phyloP scores from a whole-genome alignment of 37 sponge, comb jelly and placozoan species.

The Aphrocallistes beatrix region DNA sequence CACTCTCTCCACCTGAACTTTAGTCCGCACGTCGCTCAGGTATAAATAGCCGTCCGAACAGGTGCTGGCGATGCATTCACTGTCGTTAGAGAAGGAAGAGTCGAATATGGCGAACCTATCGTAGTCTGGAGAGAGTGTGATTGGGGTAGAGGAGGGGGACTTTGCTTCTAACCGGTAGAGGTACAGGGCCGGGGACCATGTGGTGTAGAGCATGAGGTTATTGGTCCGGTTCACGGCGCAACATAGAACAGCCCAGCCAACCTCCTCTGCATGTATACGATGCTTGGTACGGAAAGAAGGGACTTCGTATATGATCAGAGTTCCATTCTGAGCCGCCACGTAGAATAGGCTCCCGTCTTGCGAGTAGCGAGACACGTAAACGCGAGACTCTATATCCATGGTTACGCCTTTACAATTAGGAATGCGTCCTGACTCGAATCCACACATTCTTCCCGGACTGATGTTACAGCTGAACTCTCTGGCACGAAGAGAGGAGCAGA shows the following conservation, averaged over 20 bases:
- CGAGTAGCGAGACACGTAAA: neutral
- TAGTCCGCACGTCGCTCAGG: slow-evolving; percentile 39
- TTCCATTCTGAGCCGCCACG: neutral
- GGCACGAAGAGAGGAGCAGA: too few relatives aligned
- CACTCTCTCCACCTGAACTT: slow-evolving; percentile 24
- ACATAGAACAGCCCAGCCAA: slow-evolving; percentile 61
- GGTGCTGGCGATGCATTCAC: neutral
- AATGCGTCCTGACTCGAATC: neutral
- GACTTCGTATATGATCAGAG: neutral
- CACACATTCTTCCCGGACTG: too few relatives aligned
- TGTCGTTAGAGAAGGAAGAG: neutral
- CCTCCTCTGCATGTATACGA: slow-evolving; percentile 39
- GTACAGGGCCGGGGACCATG: slow-evolving; percentile 42
- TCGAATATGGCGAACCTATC: slow-evolving; percentile 27
- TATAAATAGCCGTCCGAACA: slow-evolving; percentile 55
- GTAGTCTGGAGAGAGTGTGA: neutral
- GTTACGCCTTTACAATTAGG: neutral
- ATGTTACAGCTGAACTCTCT: too few relatives aligned
- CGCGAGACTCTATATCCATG: neutral
- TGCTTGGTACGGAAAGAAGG: slow-evolving; percentile 26
- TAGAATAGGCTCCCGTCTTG: neutral
- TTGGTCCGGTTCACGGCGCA: slow-evolving; percentile 34
- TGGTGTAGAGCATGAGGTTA: slow-evolving; percentile 46
- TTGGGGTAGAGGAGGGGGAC: neutral
- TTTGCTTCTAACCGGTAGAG: neutral